phyloP scores from a whole-genome alignment of 2,888 invertebrate genomes.

The Atrina japonica region DNA sequence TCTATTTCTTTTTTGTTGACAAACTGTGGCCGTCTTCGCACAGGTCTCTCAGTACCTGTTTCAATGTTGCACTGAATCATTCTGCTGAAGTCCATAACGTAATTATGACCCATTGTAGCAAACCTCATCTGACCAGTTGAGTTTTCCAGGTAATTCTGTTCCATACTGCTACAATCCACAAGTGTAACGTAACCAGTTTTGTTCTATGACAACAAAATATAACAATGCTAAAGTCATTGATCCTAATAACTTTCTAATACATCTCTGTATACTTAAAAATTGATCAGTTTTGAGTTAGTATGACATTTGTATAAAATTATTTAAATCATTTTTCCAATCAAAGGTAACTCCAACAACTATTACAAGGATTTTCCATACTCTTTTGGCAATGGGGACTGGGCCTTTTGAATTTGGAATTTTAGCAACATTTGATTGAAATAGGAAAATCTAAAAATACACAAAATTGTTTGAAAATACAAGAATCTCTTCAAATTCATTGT shows the following conservation, averaged over 20 bases:
- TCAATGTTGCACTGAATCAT: slow-evolving; percentile 60
- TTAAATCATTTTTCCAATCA: no score
- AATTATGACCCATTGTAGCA: slow-evolving; percentile 54
- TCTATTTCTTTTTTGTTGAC: slow-evolving; percentile 39
- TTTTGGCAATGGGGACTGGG: no score
- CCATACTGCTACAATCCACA: slow-evolving; percentile 50
- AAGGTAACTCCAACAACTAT: no score
- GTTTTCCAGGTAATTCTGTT: slow-evolving; percentile 51
- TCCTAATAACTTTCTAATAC: no score
- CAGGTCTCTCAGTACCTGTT: slow-evolving; percentile 47
- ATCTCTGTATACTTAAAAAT: background rate
- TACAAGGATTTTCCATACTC: no score
- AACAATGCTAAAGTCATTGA: background rate
- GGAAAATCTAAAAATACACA: no score
- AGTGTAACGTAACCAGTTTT: slow-evolving; percentile 40
- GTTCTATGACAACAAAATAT: slow-evolving; percentile 3
- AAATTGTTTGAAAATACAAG: no score
- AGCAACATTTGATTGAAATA: no score
- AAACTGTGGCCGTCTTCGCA: slow-evolving; percentile 55
- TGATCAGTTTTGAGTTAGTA: no score
- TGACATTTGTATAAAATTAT: no score
- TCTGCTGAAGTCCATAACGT: slow-evolving; percentile 53
- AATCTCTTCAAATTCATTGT: no score
- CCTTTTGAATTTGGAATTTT: no score
- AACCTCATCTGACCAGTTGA: slow-evolving; percentile 52